Percentiles rank a stretch among this genome's conserved stretches.
Evolutionary conservation across 92 coral and sea anemone species (phyloP).

Genomic region (Porites lobata): DNA sequence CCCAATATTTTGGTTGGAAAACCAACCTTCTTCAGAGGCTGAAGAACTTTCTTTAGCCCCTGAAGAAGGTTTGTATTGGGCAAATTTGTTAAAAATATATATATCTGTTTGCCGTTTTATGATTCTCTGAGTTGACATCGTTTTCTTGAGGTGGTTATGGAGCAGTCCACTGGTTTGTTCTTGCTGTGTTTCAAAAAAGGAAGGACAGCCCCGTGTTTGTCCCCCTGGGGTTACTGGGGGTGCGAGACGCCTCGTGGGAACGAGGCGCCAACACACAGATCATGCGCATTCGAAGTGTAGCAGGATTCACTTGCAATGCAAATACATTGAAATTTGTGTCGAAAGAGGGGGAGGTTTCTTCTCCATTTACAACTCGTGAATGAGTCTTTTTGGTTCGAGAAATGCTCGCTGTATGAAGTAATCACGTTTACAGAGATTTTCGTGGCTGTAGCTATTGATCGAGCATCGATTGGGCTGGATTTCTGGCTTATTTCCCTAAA

Average conservation of each 20-base stretch:
- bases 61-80: too few species aligned
- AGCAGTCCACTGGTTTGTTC: too few species aligned
- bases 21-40: too few species aligned
- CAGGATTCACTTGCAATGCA: conserved; percentile 41
- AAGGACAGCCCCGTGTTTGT: too few species aligned
- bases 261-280: conserved; percentile 10
- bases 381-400: conserved; percentile 3
- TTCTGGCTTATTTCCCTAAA: conserved; percentile 16
- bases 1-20: too few species aligned
- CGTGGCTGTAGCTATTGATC: background rate
- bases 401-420: conserved; percentile 14
- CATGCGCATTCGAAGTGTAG: conserved; percentile 30
- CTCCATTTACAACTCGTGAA: conserved; percentile 32
- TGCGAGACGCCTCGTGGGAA: background rate
- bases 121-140: too few species aligned
- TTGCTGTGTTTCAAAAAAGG: too few species aligned
- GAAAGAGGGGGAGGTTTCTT: conserved; percentile 45
- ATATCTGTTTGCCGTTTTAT: too few species aligned
- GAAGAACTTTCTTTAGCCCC: too few species aligned
- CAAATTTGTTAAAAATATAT: too few species aligned
- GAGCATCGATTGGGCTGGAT: background rate
- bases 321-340: conserved; percentile 52
- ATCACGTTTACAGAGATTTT: background rate
- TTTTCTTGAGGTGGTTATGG: too few species aligned
- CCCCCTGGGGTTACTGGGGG: background rate